Evolutionary conservation across 2,888 invertebrate species (phyloP), one percentile per base, ranked within the genome.

Genomic region (Calameuta pallipes): DNA sequence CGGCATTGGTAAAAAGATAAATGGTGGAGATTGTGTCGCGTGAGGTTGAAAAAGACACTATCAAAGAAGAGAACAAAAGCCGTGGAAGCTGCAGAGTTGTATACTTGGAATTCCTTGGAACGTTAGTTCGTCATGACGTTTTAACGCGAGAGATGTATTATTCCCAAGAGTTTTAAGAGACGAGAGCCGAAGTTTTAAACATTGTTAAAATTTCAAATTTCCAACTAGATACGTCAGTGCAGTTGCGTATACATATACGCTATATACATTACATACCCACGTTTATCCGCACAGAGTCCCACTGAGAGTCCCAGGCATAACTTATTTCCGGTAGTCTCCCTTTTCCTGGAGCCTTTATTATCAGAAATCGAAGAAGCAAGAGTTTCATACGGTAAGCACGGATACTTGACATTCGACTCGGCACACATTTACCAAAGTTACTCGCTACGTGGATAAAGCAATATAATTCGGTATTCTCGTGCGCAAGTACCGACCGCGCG

Each of bases 331-430:
- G 23, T 23, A 56, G 56, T 23, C 23, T 56, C 23, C 9, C 56
- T 56, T 56, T 6, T 56, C 56, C 56, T 23, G 56, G 9, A 23
- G 23, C 56, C 23, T 56, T 23, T 56, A 56, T 56, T 23, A 23
- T 56, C 56, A 56, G 56, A 56, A 56, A 56, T 56, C 56, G 56
- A 56, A 56, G 56, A 56, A 56, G 0, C 6, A 23, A 23, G 56
- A 56, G 15, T 56, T 56, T 15, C 56, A 23, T 56, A 23, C 56
- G 0, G 15, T 56, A 56, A 23, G 9, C 56, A 56, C 2, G 23
- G 23, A 56, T 56, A 87, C 85, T 87, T 85, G 85, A 81, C 84
- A 87, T 87, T 87, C 87, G 81, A 78, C 78, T 79, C 84, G 82
- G 78, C 78, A 80, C 79, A 76, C 80, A 80, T 81, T 84, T 79